Evolutionary conservation across 2,113 vertebrate species (phyloP).

Genomic region (Sturnus vulgaris): DNA sequence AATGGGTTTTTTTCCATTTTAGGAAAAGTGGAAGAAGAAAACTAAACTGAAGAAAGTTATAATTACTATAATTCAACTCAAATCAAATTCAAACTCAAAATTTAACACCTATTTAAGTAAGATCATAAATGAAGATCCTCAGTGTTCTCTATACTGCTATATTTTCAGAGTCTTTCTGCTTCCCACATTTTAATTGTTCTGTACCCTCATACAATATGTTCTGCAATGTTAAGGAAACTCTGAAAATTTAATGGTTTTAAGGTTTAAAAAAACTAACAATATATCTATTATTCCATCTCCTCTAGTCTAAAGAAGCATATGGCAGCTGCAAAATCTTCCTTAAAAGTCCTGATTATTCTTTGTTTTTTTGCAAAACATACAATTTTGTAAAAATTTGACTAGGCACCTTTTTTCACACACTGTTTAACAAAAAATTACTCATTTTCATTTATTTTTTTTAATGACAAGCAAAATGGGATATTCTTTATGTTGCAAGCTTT

Average conservation of each 20-base stretch:
- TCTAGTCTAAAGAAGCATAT: background rate
- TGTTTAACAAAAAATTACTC: background rate
- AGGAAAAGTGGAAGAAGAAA: background rate
- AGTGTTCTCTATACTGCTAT: background rate
- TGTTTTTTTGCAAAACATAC: background rate
- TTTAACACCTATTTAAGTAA: background rate
- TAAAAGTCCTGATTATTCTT: background rate
- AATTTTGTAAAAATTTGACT: background rate
- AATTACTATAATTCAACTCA: background rate
- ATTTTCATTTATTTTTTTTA: background rate
- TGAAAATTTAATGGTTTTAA: background rate
- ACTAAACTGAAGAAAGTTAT: background rate
- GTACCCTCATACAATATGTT: background rate
- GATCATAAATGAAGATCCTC: background rate
- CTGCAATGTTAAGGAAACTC: background rate
- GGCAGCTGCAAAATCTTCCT: background rate
- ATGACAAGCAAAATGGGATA: background rate
- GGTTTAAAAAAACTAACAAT: background rate
- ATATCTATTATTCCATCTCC: background rate
- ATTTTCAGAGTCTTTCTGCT: background rate
- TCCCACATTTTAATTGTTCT: background rate
- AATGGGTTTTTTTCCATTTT: background rate
- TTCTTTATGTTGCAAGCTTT: background rate
- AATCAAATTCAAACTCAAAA: fast-evolving
- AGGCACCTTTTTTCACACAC: background rate